phyloP scores from a whole-genome alignment of 2,797 vertebrate genomes.

The Threskiornis aethiopicus region DNA sequence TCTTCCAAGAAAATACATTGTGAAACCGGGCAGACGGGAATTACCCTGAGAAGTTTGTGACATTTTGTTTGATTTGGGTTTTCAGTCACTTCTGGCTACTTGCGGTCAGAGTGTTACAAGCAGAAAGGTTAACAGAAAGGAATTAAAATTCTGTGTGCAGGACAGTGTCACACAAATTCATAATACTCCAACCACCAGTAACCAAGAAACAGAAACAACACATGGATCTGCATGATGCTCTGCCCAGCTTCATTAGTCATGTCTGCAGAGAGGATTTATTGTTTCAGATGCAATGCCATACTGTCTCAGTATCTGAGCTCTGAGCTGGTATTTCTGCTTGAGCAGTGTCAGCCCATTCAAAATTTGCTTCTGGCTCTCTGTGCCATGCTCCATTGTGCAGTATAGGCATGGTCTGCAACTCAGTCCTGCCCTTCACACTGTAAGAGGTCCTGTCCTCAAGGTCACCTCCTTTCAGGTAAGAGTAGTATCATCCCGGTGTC shows the following conservation, averaged over 20 bases:
- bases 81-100: not conserved
- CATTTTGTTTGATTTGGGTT: not conserved
- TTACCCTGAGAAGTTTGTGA: not conserved
- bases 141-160: not conserved
- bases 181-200: not conserved
- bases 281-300: not conserved
- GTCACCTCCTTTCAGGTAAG: not conserved
- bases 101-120: not conserved
- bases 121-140: not conserved
- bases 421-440: not conserved
- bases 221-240: not conserved
- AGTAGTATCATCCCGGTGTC: not conserved
- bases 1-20: not conserved
- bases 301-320: not conserved
- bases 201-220: not conserved
- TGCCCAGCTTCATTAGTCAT: not conserved
- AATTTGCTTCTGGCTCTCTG: not conserved
- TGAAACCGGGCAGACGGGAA: not conserved
- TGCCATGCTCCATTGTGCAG: rapidly evolving
- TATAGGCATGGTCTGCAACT: not conserved
- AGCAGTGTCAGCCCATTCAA: not conserved
- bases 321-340: not conserved
- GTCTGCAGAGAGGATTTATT: not conserved
- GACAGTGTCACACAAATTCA: not conserved
- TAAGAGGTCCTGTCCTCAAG: not conserved